Base-by-base conservation (phyloP, 2,797 vertebrate genomes). In the Chrysocyon brachyurus region DNA sequence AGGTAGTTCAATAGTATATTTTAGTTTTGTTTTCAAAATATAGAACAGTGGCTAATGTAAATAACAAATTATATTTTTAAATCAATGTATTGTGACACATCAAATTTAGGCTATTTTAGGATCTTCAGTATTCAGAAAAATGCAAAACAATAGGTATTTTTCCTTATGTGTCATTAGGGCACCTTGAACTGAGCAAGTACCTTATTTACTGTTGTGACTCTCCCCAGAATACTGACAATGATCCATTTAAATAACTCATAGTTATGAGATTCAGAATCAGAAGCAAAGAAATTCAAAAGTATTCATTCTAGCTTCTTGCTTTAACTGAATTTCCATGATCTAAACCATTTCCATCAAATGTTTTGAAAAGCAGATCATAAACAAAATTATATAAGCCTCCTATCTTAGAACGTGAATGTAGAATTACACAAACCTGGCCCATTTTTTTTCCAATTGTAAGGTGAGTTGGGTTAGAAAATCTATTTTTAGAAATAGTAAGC, bases 281-380 rank as follows among this genome's bases (percentile, higher is more conserved):
- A 96, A 83, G 84, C 64, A 90, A 95, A 97, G 94, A 96, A 75
- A 97, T 93, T 83, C 15, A 17, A 84, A 97, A 87, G 36, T 87
- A 96, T 97, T 96, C 63, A 94, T 96, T 93, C 94, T 92, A 86
- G 49, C 61, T 33, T 92, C 87, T 79, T 84, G 36, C 73, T 77
- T 90, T 89, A 89, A 93, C 86, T 92, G 56, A 94, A 87, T 96
- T 94, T 87, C 90, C 93, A 40, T 94, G 77, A 92, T 89, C 87
- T 90, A 87, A 91, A 84, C 24, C 59, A 96, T 64, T 90, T 54
- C 81, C 86, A 96, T 95, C 84, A 93, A 97, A 79, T 91, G 88
- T 89, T 98, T 96, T 94, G 52, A 96, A 95, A 95, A 95, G 94
- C 90, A 93, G 73, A 96, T 94, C 85, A 92, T 91, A 95, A 97